Evolutionary conservation across 2,888 invertebrate genomes (phyloP).

Genomic region (Gandaritis pyraliata): DNA sequence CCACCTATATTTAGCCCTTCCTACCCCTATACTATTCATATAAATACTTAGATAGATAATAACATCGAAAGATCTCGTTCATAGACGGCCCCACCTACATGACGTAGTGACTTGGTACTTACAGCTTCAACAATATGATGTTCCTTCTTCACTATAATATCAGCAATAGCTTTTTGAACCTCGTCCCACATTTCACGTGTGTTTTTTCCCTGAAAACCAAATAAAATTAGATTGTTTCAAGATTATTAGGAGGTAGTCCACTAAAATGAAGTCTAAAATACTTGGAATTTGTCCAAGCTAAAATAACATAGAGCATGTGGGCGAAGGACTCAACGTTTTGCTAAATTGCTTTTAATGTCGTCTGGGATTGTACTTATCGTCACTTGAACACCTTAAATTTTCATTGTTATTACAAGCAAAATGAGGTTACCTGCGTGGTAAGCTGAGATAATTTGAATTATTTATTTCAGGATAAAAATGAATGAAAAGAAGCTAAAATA

Average conservation of each 20-base stretch:
- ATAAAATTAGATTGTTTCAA: constrained; percentile 1
- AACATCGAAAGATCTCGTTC: too few species aligned
- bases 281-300: too few species aligned
- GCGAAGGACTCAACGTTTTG: constrained; percentile 17
- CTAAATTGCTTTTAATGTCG: constrained; percentile 21
- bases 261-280: constrained; percentile 10
- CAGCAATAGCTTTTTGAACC: constrained; percentile 90
- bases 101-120: constrained; percentile 44
- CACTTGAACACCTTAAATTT: constrained; percentile 6
- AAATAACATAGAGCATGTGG: constrained; percentile 19
- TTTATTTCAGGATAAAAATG: too few species aligned
- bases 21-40: too few species aligned
- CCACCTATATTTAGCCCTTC: too few species aligned
- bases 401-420: not conserved
- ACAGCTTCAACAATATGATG: constrained; percentile 86
- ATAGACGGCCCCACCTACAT: too few species aligned
- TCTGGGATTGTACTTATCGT: constrained; percentile 8
- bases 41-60: too few species aligned
- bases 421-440: too few species aligned
- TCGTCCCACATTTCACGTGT: constrained; percentile 91
- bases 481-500: too few species aligned
- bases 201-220: constrained; percentile 85
- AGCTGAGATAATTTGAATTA: too few species aligned
- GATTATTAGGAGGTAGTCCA: not conserved
- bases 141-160: constrained; percentile 89